Base-by-base conservation (phyloP, 1,140 invertebrate species). In the Hestina assimilis region DNA sequence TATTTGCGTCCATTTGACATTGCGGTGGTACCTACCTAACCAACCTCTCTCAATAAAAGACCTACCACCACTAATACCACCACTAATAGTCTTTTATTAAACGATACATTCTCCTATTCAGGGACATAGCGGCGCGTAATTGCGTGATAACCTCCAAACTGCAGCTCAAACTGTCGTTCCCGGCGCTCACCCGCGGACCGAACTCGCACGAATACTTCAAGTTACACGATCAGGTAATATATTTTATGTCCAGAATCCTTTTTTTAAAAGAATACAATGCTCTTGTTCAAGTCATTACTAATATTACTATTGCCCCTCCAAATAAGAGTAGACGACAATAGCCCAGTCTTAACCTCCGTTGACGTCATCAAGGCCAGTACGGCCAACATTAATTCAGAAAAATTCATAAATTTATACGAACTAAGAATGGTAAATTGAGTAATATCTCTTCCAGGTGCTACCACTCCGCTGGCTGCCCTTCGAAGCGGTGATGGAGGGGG, bases 101-200 rank as follows among this genome's bases (percentile, higher is more conserved):
- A 1, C 20, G n/a, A 51, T 14, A 2, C 7, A 4, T 4, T 1
- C 41, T 31, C 42, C 23, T 42, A 38, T 38, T 5, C 75, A 90
- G 91, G 69, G 98, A 99, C 86, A 89, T 99, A 52, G 97, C 97
- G 3, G 94, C 97, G 0, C 91, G 97, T n/a, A 99, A 99, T 81
- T 96, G 97, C 75, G 85, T 98, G 11, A 93, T 98, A 33, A 93
- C 95, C 0, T 96, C 96, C 12, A 92, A 93, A 57, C 89, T 97
- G 1, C 92, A 93, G 14, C 91, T 97, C 5, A 98, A 98, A 90
- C 91, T 98, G 26, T 95, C 95, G 2, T 89, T 95, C 69, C 92
- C 96, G 0, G 93, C 94, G 14, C 91, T 98, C 56, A 93, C 93
- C 29, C 93, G 95, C 62, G 96, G 97, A 63, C 94, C 95, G 0